A percentile compares a stretch with the other conserved stretches of the same genome.
These are phyloP conservation scores for Drosophila antonietae DNA, from an alignment of 2,888 invertebrate genomes.

Conservation along the genomic window DNA sequence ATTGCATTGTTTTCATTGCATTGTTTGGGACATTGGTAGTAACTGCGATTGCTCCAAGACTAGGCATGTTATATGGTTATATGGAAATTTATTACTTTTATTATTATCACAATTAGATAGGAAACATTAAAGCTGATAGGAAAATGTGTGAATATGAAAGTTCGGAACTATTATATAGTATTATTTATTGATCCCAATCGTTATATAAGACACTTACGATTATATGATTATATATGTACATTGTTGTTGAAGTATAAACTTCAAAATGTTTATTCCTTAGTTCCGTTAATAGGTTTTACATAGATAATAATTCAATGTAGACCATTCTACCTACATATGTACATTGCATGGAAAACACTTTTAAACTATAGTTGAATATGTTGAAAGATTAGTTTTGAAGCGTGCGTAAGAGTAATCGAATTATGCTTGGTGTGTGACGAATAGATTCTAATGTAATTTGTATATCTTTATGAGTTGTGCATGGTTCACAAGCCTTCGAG, in stretches of 20 bases:
- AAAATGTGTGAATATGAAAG: neutral
- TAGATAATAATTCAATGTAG: no score
- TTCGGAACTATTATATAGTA: neutral
- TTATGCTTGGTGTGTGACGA: neutral
- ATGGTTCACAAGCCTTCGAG: neutral
- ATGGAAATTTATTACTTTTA: conserved; percentile 3
- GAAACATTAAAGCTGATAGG: conserved; percentile 39
- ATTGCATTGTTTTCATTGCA: conserved; percentile 5
- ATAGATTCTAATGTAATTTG: neutral
- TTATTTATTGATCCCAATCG: neutral
- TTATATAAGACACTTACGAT: neutral
- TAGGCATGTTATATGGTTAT: neutral
- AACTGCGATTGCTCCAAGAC: neutral
- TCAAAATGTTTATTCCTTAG: no score
- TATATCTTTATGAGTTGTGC: neutral
- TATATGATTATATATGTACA: no score
- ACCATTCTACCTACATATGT: neutral
- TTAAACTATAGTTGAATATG: neutral
- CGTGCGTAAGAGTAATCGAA: neutral
- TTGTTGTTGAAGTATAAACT: no score
- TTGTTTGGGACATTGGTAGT: neutral
- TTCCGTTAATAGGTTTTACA: no score
- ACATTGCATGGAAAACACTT: neutral
- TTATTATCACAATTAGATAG: neutral
- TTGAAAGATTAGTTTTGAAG: neutral